These are phyloP conservation scores for Chaetorhynchus papuensis DNA, from an alignment of 2,113 vertebrate species.

Conservation along the genomic window DNA sequence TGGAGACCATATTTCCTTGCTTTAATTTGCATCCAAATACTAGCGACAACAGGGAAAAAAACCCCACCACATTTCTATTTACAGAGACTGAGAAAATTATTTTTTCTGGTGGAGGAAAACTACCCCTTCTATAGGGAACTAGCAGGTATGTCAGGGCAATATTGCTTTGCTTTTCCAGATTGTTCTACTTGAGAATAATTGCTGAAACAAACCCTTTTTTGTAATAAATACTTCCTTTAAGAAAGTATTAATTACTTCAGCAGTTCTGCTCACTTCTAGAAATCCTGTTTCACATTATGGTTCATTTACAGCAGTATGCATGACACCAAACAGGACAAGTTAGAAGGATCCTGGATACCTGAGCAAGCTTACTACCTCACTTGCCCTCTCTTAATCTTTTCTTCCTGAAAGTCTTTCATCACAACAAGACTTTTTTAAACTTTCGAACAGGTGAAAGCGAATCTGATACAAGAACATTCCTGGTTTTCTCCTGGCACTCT, in stretches of 20 bases:
- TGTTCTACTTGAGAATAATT: neutral
- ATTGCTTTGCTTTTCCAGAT: neutral
- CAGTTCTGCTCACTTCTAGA: neutral
- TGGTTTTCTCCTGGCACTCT: neutral
- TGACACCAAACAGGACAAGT: neutral
- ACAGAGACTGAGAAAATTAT: neutral
- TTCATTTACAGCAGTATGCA: neutral
- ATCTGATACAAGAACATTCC: neutral
- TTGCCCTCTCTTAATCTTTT: neutral
- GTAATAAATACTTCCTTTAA: neutral
- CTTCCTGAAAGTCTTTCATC: neutral
- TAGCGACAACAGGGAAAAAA: neutral
- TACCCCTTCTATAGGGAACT: neutral
- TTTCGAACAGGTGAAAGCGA: neutral
- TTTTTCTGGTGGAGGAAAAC: neutral
- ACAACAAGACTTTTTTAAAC: neutral
- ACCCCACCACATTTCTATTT: neutral
- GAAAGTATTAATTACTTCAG: neutral
- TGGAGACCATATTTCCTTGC: neutral
- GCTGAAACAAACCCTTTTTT: neutral
- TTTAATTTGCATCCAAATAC: neutral
- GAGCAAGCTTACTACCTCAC: neutral
- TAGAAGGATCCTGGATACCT: neutral
- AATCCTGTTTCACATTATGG: neutral
- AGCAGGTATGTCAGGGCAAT: neutral